phyloP scores from a whole-genome alignment of 2,888 invertebrate species.

The Hydrotaea cyrtoneurina region DNA sequence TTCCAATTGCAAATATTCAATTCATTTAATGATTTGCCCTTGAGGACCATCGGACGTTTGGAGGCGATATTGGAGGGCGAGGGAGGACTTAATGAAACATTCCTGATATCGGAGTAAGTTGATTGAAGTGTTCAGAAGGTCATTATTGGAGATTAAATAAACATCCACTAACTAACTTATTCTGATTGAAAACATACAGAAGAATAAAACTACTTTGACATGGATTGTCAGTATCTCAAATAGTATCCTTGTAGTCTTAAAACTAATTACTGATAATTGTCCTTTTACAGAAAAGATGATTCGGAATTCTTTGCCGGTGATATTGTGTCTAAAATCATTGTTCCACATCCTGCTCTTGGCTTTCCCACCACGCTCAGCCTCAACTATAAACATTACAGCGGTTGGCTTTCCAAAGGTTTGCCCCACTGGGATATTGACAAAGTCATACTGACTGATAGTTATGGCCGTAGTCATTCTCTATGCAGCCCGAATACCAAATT shows the following conservation, averaged over 20 bases:
- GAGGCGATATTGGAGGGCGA: constrained; percentile 90
- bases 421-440: constrained; percentile 91
- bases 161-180: too few relatives aligned
- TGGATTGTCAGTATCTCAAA: too few relatives aligned
- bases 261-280: background rate
- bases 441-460: constrained; percentile 91
- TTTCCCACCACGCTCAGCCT: constrained; percentile 88
- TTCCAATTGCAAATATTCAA: constrained; percentile 92
- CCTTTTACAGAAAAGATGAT: constrained; percentile 87
- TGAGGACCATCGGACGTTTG: constrained; percentile 86
- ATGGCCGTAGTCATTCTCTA: constrained; percentile 90
- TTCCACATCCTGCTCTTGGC: constrained; percentile 92
- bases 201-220: too few relatives aligned
- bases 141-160: too few relatives aligned
- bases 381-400: constrained; percentile 92
- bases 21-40: constrained; percentile 84
- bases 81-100: constrained; percentile 92
- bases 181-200: too few relatives aligned
- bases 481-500: constrained; percentile 89
- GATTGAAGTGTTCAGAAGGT: too few relatives aligned
- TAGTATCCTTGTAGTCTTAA: too few relatives aligned
- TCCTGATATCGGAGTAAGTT: constrained; percentile 90
- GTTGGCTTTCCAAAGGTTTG: constrained; percentile 93
- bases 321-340: constrained; percentile 90
- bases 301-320: constrained; percentile 87